These are phyloP conservation scores for Orthosia gracilis DNA, from an alignment of 2,888 invertebrate species.

Conservation along the genomic window DNA sequence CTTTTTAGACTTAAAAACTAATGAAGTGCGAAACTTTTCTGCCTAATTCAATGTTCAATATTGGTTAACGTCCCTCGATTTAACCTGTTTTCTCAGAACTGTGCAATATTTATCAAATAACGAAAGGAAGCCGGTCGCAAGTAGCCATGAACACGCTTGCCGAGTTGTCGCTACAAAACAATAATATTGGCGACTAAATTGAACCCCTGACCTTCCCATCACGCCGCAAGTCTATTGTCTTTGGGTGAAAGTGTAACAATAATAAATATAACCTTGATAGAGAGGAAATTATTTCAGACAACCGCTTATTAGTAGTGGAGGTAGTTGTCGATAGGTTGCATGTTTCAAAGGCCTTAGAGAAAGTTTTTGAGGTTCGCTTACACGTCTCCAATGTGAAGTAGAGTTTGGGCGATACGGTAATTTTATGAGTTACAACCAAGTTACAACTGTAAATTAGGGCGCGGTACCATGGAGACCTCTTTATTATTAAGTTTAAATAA, in stretches of 20 bases:
- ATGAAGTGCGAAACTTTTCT: neutral
- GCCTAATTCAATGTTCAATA: neutral
- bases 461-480: too few species aligned
- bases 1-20: neutral
- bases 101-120: neutral
- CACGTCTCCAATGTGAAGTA: neutral
- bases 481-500: too few species aligned
- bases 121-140: neutral
- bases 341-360: neutral
- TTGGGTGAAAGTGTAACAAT: conserved; percentile 51
- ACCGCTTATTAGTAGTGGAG: neutral
- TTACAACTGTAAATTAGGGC: too few species aligned
- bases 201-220: conserved; percentile 48
- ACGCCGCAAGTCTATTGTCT: conserved; percentile 40
- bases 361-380: neutral
- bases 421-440: too few species aligned
- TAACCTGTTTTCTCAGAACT: neutral
- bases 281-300: conserved; percentile 26
- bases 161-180: conserved; percentile 2
- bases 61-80: neutral
- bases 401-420: neutral
- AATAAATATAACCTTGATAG: conserved; percentile 54
- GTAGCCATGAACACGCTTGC: conserved; percentile 1
- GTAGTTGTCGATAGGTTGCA: conserved; percentile 2
- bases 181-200: conserved; percentile 23